phyloP scores from a whole-genome alignment of 2,113 vertebrate genomes.

The Bos javanicus region DNA sequence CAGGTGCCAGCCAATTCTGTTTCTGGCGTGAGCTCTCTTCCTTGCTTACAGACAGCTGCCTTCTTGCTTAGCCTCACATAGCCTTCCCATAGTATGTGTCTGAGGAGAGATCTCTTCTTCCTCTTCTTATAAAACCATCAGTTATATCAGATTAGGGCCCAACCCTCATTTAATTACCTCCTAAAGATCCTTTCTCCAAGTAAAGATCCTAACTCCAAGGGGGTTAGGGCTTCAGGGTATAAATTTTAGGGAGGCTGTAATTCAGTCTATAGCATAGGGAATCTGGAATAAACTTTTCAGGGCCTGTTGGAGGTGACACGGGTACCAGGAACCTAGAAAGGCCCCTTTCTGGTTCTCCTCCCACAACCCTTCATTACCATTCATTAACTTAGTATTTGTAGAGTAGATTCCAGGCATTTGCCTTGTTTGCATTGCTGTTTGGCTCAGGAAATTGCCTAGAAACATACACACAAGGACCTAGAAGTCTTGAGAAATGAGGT shows the following conservation, averaged over 20 bases:
- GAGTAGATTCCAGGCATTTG: not conserved
- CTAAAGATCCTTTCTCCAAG: not conserved
- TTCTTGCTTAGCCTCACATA: not conserved
- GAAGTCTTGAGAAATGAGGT: not conserved
- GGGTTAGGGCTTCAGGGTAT: not conserved
- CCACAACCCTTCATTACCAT: not conserved
- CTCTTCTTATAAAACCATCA: not conserved
- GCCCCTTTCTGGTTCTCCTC: not conserved
- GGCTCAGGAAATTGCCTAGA: not conserved
- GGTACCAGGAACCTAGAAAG: not conserved
- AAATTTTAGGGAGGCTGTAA: not conserved
- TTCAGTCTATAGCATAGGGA: not conserved
- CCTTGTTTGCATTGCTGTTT: not conserved
- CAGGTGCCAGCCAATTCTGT: not conserved
- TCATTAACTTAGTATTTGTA: not conserved
- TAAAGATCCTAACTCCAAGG: not conserved
- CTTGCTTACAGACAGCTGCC: not conserved
- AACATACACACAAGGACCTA: not conserved
- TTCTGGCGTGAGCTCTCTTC: not conserved
- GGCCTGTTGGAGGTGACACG: not conserved
- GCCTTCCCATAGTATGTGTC: not conserved
- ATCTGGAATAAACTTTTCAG: not conserved
- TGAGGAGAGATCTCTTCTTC: not conserved
- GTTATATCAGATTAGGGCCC: not conserved
- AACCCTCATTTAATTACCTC: not conserved